Conservation (phyloP, 2,888 invertebrate genomes). For the Dendrolimus houi region DNA sequence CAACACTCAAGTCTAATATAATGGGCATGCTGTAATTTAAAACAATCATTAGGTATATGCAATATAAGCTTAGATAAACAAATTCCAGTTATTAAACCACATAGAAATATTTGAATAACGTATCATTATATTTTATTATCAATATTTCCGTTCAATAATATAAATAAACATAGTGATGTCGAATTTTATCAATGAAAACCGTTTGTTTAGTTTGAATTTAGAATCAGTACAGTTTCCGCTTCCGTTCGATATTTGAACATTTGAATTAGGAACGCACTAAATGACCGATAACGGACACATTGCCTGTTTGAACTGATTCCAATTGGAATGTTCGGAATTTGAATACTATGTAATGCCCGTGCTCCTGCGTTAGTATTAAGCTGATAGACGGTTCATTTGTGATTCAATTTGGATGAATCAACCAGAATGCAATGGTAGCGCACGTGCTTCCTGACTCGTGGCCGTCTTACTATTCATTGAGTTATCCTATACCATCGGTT, state of each 20-base stretch:
- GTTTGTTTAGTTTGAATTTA: constrained; percentile 71
- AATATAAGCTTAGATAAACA: constrained; percentile 5
- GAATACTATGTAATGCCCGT: too few species aligned
- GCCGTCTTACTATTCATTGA: too few species aligned
- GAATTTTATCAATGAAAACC: constrained; percentile 68
- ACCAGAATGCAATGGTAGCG: too few species aligned
- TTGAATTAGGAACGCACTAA: constrained; percentile 64
- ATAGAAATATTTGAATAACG: background rate
- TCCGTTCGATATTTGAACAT: constrained; percentile 72
- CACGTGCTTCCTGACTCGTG: too few species aligned
- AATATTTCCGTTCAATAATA: constrained; percentile 32
- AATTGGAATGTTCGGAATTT: constrained; percentile 6
- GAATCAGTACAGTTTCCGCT: constrained; percentile 74
- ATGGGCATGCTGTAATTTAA: too few species aligned
- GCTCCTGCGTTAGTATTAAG: too few species aligned
- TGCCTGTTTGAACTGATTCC: constrained; percentile 14
- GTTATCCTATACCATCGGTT: too few species aligned
- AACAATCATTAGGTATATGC: constrained; percentile 1
- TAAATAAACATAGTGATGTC: constrained; percentile 22
- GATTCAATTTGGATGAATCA: too few species aligned
- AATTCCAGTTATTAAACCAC: constrained; percentile 5
- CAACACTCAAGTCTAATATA: too few species aligned
- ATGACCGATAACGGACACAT: constrained; percentile 48
- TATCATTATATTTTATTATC: constrained; percentile 13
- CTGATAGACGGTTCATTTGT: too few species aligned